Conservation (phyloP, 2,113 vertebrate genomes). For the Hyaena hyaena region DNA sequence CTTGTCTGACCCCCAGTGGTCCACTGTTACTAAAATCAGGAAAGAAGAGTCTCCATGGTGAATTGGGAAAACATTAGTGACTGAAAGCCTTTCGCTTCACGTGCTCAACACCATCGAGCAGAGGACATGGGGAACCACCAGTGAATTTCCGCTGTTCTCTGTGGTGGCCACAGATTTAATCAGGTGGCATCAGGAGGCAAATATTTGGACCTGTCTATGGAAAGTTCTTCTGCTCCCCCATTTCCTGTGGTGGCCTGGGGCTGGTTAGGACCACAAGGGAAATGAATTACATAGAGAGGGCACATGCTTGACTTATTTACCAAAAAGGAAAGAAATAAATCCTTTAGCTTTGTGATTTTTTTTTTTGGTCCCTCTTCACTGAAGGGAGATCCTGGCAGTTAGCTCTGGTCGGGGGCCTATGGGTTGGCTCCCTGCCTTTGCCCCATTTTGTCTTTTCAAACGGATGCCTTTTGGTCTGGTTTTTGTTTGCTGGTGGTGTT, state of each 20-base stretch:
- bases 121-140: slow-evolving; percentile 4
- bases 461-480: background rate
- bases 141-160: background rate
- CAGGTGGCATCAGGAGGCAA: slow-evolving; percentile 83
- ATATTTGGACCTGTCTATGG: slow-evolving; percentile 81
- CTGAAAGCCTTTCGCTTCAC: fast-evolving
- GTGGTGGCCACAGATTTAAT: slow-evolving; percentile 76
- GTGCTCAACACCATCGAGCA: fast-evolving
- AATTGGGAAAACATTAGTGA: fast-evolving
- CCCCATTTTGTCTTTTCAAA: background rate
- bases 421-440: background rate
- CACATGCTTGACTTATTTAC: slow-evolving; percentile 67
- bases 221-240: slow-evolving; percentile 83
- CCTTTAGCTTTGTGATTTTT: background rate
- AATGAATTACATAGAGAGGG: slow-evolving; percentile 36
- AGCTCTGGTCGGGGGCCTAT: background rate
- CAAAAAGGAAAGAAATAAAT: background rate
- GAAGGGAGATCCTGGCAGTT: slow-evolving; percentile 28
- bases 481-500: slow-evolving; percentile 1
- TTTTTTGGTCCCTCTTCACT: slow-evolving; percentile 33
- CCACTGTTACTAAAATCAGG: background rate
- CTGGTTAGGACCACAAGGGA: slow-evolving; percentile 54
- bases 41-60: background rate
- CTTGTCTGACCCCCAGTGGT: background rate
- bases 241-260: slow-evolving; percentile 60